phyloP scores from a whole-genome alignment of 1,140 invertebrate genomes.

The Sitodiplosis mosellana region DNA sequence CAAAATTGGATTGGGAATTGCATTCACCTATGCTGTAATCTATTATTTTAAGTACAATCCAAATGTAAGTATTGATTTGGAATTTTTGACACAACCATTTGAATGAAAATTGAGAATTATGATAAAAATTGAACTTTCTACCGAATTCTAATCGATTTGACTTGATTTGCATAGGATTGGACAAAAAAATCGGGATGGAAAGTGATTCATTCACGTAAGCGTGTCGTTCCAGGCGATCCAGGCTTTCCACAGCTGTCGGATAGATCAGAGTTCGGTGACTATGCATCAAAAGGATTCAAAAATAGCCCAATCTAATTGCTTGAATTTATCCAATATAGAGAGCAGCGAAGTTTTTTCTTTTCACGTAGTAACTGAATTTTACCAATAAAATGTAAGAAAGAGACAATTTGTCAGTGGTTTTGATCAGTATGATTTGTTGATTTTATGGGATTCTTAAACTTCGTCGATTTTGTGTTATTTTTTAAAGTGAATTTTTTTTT shows the following conservation, averaged over 20 bases:
- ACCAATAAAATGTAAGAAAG: too few species aligned
- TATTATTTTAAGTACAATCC: slow-evolving; percentile 68
- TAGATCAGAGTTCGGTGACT: slow-evolving; percentile 35
- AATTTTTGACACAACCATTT: neutral
- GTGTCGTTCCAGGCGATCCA: slow-evolving; percentile 40
- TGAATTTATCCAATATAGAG: too few species aligned
- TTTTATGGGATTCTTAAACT: too few species aligned
- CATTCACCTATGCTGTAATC: slow-evolving; percentile 28
- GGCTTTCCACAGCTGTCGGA: slow-evolving; percentile 38
- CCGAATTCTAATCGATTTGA: too few species aligned
- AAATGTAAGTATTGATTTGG: slow-evolving; percentile 35
- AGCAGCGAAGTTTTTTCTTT: too few species aligned
- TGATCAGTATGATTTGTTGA: too few species aligned
- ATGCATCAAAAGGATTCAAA: slow-evolving; percentile 47
- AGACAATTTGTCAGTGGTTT: too few species aligned
- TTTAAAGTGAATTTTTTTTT: too few species aligned
- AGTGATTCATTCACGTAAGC: slow-evolving; percentile 28
- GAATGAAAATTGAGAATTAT: neutral
- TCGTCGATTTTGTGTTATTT: too few species aligned
- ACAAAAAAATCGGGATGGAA: slow-evolving; percentile 46
- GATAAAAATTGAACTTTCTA: too few species aligned
- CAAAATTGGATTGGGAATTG: slow-evolving; percentile 33
- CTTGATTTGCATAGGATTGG: slow-evolving; percentile 42
- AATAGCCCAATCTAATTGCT: slow-evolving; percentile 29
- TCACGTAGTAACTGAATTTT: too few species aligned